These are phyloP conservation scores for Isaurus tuberculatus DNA, from an alignment of 92 coral and sea anemone genomes.

Conservation along the genomic window DNA sequence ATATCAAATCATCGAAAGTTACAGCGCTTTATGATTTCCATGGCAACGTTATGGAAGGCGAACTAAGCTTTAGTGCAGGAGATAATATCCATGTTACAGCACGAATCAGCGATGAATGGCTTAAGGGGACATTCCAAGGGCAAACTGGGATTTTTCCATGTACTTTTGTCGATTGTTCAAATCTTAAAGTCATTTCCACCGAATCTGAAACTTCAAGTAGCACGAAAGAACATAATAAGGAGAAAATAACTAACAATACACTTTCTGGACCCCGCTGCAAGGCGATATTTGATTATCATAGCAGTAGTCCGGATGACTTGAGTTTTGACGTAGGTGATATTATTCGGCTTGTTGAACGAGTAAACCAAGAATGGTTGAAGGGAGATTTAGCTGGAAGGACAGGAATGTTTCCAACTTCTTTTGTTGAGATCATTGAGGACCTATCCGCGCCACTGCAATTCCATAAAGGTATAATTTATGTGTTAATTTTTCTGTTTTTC, in stretches of 20 bases:
- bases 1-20: background rate
- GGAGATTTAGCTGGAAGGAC: slow-evolving; percentile 72
- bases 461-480: slow-evolving; percentile 5
- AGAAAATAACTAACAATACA: background rate
- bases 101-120: slow-evolving; percentile 55
- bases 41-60: slow-evolving; percentile 44
- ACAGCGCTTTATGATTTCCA: slow-evolving; percentile 58
- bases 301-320: slow-evolving; percentile 74
- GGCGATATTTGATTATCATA: slow-evolving; percentile 80
- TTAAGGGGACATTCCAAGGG: slow-evolving; percentile 53
- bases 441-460: slow-evolving; percentile 7
- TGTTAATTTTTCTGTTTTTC: background rate
- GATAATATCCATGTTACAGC: slow-evolving; percentile 38
- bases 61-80: slow-evolving; percentile 56
- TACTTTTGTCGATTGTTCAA: slow-evolving; percentile 51
- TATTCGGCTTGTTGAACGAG: slow-evolving; percentile 69
- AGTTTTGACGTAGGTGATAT: slow-evolving; percentile 74
- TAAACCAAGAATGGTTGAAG: slow-evolving; percentile 87
- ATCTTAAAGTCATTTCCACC: background rate
- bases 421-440: slow-evolving; percentile 79
- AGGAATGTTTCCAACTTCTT: slow-evolving; percentile 93
- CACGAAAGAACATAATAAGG: background rate
- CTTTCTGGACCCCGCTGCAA: slow-evolving; percentile 56
- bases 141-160: slow-evolving; percentile 64
- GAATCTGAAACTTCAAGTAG: background rate